These are phyloP conservation scores for Beroe forskalii DNA, from an alignment of 37 sponge, comb jelly and placozoan species.

Conservation along the genomic window DNA sequence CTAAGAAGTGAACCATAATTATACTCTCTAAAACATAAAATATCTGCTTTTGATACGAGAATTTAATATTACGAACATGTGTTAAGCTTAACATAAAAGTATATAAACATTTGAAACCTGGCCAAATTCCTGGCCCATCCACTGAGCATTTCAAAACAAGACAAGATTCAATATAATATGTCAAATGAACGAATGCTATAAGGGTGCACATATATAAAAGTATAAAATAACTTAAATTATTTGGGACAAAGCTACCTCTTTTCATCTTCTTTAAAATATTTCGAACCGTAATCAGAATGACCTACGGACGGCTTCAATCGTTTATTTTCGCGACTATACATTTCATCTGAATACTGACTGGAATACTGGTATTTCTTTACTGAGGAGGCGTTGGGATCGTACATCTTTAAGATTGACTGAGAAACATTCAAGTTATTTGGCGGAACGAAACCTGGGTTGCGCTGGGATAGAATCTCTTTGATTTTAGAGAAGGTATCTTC, in stretches of 20 bases:
- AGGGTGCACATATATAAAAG: background rate
- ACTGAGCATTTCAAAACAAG: too few relatives aligned
- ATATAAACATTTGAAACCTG: too few relatives aligned
- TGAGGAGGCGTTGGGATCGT: constrained; percentile 9
- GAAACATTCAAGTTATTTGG: constrained; percentile 3
- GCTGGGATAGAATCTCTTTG: constrained; percentile 51
- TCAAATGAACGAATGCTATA: too few relatives aligned
- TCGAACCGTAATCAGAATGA: background rate
- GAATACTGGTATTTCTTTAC: constrained; percentile 13
- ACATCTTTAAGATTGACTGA: background rate
- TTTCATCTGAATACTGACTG: constrained; percentile 31
- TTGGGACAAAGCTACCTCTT: constrained; percentile 5
- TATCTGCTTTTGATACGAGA: too few relatives aligned
- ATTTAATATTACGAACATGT: too few relatives aligned
- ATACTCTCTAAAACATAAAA: too few relatives aligned
- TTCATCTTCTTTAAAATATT: constrained; percentile 32
- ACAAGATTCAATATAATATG: too few relatives aligned
- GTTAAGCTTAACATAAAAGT: too few relatives aligned
- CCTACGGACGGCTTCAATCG: constrained; percentile 19
- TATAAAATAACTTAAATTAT: constrained; percentile 50
- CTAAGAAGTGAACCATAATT: too few relatives aligned
- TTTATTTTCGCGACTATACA: constrained; percentile 1
- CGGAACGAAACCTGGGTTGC: background rate
- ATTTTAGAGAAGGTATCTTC: constrained; percentile 37
- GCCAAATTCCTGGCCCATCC: too few relatives aligned